Percentiles rank a stretch among this genome's conserved stretches.
These are phyloP conservation scores for Ardeotis arabs DNA, from an alignment of 2,113 vertebrate genomes.

Conservation along the genomic window DNA sequence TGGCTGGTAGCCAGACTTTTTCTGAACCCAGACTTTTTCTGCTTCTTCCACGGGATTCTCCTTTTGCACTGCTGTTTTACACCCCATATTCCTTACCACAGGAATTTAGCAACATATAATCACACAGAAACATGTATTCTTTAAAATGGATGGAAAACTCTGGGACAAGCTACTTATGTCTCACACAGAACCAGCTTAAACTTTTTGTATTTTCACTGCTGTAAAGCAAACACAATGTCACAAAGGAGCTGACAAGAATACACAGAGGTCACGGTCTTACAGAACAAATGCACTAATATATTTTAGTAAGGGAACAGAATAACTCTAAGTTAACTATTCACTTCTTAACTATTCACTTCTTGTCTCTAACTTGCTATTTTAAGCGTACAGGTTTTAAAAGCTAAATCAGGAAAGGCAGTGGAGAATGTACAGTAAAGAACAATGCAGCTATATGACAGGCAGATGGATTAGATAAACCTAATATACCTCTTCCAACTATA, in stretches of 20 bases:
- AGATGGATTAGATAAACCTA: not conserved
- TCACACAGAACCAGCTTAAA: not conserved
- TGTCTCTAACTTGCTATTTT: not conserved
- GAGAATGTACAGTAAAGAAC: not conserved
- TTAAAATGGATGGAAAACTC: not conserved
- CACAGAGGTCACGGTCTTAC: not conserved
- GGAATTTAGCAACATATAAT: not conserved
- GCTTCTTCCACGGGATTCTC: not conserved
- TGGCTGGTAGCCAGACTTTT: not conserved
- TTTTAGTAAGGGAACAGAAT: not conserved
- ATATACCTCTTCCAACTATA: not conserved
- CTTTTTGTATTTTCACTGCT: not conserved
- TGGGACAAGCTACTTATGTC: not conserved
- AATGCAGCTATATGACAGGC: not conserved
- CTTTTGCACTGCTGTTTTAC: not conserved
- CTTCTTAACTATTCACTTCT: not conserved
- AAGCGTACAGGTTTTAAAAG: not conserved
- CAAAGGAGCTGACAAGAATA: not conserved
- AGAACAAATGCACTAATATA: not conserved
- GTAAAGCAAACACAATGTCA: not conserved
- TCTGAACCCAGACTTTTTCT: not conserved
- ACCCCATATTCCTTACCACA: not conserved
- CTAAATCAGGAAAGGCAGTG: not conserved
- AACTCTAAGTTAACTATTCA: not conserved
- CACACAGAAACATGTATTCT: not conserved